phyloP scores from a whole-genome alignment of 2,888 invertebrate genomes.

The Torymus texanus region DNA sequence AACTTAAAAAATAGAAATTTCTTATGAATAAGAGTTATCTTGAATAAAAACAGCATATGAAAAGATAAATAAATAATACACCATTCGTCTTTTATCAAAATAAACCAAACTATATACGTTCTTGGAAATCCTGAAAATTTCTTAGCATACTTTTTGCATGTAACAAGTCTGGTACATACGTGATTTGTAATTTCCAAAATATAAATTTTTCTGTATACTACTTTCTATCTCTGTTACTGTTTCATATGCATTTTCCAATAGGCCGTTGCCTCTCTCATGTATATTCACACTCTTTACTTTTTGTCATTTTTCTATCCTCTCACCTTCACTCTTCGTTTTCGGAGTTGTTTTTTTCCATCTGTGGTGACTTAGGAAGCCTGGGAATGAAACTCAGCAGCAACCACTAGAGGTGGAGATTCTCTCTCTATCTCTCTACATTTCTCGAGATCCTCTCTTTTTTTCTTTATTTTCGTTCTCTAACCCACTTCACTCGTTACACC shows the following conservation, averaged over 20 bases:
- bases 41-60: too few species aligned
- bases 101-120: too few species aligned
- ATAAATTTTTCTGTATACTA: too few species aligned
- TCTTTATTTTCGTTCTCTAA: slow-evolving; percentile 24
- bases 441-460: slow-evolving; percentile 18
- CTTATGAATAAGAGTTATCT: too few species aligned
- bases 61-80: too few species aligned
- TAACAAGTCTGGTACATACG: too few species aligned
- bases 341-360: slow-evolving; percentile 11
- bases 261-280: neutral
- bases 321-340: slow-evolving; percentile 1
- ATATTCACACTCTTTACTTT: neutral
- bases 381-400: slow-evolving; percentile 9
- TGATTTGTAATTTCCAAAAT: too few species aligned
- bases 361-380: slow-evolving; percentile 24
- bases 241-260: slow-evolving; percentile 10
- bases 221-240: neutral
- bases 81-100: too few species aligned
- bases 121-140: too few species aligned
- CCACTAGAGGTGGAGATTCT: slow-evolving; percentile 2
- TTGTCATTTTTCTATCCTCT: neutral
- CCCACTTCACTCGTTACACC: slow-evolving; percentile 40
- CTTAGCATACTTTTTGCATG: too few species aligned
- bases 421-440: slow-evolving; percentile 4
- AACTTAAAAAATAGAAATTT: too few species aligned